phyloP scores from a whole-genome alignment of 35 echinoderm and acorn worm genomes.

The Stichopus chloronotus region DNA sequence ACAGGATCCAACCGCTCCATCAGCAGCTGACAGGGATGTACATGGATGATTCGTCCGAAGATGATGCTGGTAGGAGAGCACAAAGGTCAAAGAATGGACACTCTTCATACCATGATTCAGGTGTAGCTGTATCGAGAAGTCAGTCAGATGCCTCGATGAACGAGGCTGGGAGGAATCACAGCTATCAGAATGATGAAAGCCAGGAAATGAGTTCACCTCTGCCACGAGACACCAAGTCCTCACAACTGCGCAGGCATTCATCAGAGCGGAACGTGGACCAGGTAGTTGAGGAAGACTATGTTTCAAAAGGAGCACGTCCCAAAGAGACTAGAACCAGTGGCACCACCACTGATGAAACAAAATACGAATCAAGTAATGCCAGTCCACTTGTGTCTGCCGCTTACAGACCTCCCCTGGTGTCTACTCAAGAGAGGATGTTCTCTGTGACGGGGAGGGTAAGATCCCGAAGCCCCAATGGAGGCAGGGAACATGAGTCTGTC shows the following conservation, averaged over 20 bases:
- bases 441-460: constrained; percentile 23
- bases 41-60: neutral
- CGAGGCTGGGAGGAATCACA: neutral
- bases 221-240: neutral
- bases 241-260: constrained; percentile 25
- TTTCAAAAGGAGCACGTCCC: constrained; percentile 28
- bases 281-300: constrained; percentile 1
- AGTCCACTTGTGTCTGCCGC: constrained; percentile 8
- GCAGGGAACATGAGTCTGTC: neutral
- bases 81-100: neutral
- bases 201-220: neutral
- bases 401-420: constrained; percentile 45
- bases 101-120: constrained; percentile 47
- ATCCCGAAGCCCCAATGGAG: neutral
- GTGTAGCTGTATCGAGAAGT: neutral
- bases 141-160: constrained; percentile 24
- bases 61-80: neutral
- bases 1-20: constrained; percentile 75
- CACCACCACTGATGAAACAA: constrained; percentile 22
- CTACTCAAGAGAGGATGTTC: constrained; percentile 54
- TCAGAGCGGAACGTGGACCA: constrained; percentile 21
- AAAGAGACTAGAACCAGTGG: constrained; percentile 51
- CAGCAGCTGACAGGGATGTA: constrained; percentile 59
- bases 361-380: neutral
- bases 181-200: neutral